Base-by-base conservation (phyloP, 2,888 invertebrate species). In the Agrotis ipsilon region DNA sequence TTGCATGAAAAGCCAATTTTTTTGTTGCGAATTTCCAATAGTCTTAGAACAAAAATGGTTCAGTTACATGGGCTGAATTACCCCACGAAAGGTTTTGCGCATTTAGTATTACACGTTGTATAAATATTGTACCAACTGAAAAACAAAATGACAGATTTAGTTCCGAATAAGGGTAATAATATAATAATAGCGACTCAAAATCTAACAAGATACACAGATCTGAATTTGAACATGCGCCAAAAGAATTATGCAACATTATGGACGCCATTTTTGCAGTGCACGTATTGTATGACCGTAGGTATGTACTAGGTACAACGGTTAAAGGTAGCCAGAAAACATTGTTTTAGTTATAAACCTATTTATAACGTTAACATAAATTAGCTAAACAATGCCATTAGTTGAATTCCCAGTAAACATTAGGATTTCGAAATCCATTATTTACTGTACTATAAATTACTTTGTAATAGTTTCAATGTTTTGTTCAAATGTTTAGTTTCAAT, bases 391-490 rank as follows among this genome's bases (percentile, higher is more conserved):
- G 46, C 51, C 52, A 77, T 77, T 81, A 70, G 39, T 61, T 62
- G 46, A 81, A 71, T 70, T 77, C 51, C 24, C 51, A 75, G 55
- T 68, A 69, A 81, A 64, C 61, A 65, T 70, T 66, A 54, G 72
- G 68, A 82, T 84, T 82, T 68, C 48, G 24, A 60, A 67, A 72
- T 45, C 67, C 65, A 54, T 59, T 77, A 70, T 69, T 81, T 78
- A 72, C 54, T 19, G 51, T 60, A 32, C 58, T 54, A 66, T 82
- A 84, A 84, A 82, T 78, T 67, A 71, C 52, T 27, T 45, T 13
- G 61, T 64, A 64, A 70, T 74, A 82, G 72, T 85, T 75, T 65
- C 63, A 82, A 85, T 72, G 80, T 72, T 82, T 82, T 67, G 68
- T 63, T 75, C 46, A 51, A 81, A 43, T 55, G 69, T 68, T 81